phyloP scores from a whole-genome alignment of 2,113 vertebrate species.

The Rhineura floridana region DNA sequence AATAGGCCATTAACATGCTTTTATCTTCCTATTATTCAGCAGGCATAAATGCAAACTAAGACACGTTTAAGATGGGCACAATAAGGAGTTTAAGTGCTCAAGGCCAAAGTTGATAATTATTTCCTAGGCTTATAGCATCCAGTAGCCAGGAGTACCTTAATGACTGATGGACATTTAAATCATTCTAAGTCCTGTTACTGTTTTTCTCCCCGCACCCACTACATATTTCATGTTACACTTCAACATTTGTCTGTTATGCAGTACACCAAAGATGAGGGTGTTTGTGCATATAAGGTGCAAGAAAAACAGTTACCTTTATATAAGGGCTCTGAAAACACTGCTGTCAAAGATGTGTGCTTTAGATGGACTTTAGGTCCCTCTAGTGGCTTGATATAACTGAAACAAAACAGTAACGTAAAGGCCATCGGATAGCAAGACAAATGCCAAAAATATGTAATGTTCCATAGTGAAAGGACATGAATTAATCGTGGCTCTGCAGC shows the following conservation, averaged over 20 bases:
- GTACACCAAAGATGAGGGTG: fast-evolving
- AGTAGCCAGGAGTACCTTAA: not conserved
- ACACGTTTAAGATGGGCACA: not conserved
- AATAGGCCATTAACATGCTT: not conserved
- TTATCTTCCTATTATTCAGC: not conserved
- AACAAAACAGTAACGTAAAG: not conserved
- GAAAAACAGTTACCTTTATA: fast-evolving
- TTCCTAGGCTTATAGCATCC: not conserved
- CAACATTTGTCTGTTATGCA: not conserved
- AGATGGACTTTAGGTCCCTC: conserved; percentile 61
- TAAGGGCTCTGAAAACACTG: not conserved
- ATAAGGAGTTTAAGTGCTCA: not conserved
- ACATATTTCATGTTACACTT: not conserved
- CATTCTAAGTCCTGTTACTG: not conserved
- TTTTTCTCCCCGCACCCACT: not conserved
- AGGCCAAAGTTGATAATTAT: not conserved
- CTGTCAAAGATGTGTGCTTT: not conserved
- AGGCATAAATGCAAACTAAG: not conserved
- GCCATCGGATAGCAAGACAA: not conserved
- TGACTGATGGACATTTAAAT: not conserved
- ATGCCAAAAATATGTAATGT: not conserved
- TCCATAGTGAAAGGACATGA: not conserved
- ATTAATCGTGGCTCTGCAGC: not conserved
- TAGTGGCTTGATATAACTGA: conserved; percentile 36
- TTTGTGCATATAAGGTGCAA: too few species aligned